Base-by-base conservation (phyloP, 1,140 invertebrate species). In the Helicoverpa armigera region DNA sequence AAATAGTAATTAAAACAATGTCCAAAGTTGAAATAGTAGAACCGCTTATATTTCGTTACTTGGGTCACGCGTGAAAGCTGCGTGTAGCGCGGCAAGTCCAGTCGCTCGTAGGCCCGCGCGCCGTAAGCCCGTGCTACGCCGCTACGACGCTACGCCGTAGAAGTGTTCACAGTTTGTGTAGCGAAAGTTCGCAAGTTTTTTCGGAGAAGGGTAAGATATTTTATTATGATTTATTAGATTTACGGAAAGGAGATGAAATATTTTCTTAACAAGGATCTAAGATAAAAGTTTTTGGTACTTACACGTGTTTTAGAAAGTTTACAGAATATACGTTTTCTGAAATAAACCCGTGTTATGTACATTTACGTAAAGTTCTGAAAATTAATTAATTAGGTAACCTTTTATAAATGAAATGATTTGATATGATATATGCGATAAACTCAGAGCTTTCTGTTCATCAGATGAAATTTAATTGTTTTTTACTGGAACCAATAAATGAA, bases 121-220 rank as follows among this genome's bases (percentile, higher is more conserved):
- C 51, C 31, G 67, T 18, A 54, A 67, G 77, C 77, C 67, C 77
- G 77, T 53, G 74, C 77, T 79, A 79, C 77, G 77, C 16, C 14
- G 65, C 77, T 72, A 79, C 77, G 54, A 43, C 77, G 65, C 58
- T 23, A 23, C 58, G 67, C 35, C 48, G 31, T 50, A 31, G 53
- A 14, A 31, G 60, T 65, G 74, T 65, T 77, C 35, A 70, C 48
- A 23, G 48, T 70, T 70, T 53, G 48, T 53, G 60, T 53, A n/a
- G 69, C 56, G 13, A 60, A 75, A 16, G 18, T 74, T 48, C n/a
- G 29, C 13, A 43, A 60, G 35, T 61, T 75, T 60, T 54, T 51
- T 72, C 35, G n/a, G 12, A 31, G n/a, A 61, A 61, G 12, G 73
- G 73, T 75, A 50, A 75, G 67, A 31, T 54, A 72, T 72, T 14